A percentile compares a stretch with the other conserved stretches of the same genome.
Conservation (phyloP, 1,140 invertebrate genomes). For the Pachyrhynchus sulphureomaculatus region DNA sequence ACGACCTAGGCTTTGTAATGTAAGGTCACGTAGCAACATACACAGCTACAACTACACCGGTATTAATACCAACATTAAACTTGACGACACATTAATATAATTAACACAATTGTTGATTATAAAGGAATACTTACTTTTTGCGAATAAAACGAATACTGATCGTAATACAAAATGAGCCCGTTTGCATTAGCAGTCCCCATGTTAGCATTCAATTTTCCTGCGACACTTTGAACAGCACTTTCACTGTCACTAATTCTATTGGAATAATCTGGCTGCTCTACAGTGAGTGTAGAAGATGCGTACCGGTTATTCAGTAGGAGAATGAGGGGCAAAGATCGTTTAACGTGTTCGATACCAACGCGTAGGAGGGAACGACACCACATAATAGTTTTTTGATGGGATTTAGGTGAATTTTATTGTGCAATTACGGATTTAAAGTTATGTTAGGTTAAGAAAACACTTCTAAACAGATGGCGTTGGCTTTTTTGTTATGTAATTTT, state of each 20-base stretch:
- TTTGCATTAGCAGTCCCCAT: slow-evolving; percentile 5
- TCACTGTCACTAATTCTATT: not conserved
- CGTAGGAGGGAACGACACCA: not conserved
- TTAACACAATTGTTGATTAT: too few species aligned
- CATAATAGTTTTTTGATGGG: too few species aligned
- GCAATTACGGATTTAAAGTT: too few species aligned
- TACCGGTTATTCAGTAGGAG: slow-evolving; percentile 28
- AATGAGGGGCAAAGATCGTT: slow-evolving; percentile 23
- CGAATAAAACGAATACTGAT: slow-evolving; percentile 72
- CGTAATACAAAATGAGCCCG: slow-evolving; percentile 65
- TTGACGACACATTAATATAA: too few species aligned
- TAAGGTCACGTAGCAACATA: too few species aligned
- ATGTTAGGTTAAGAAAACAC: too few species aligned
- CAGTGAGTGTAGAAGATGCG: slow-evolving; percentile 10
- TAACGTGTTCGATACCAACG: slow-evolving; percentile 5
- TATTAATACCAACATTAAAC: too few species aligned
- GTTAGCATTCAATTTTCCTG: not conserved
- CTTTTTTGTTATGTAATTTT: too few species aligned
- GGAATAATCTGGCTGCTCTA: not conserved
- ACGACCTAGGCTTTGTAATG: too few species aligned
- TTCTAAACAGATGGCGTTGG: too few species aligned
- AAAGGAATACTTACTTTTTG: slow-evolving; percentile 67
- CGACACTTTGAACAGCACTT: not conserved
- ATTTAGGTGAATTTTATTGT: too few species aligned
- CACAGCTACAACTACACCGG: too few species aligned